Conservation (phyloP, 1,140 invertebrate species). For the Epicauta chinensis region DNA sequence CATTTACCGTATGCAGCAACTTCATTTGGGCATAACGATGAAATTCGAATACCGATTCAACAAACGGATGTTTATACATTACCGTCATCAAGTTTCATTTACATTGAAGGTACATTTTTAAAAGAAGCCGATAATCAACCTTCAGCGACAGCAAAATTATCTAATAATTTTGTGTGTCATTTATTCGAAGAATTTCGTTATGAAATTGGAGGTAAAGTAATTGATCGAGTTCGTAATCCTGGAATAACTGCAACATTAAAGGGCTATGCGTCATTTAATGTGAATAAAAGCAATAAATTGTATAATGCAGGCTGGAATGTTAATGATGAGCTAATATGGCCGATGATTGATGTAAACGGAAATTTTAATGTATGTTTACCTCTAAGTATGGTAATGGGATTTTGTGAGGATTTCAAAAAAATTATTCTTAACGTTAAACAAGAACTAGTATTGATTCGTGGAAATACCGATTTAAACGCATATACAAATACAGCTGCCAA, state of each 20-base stretch:
- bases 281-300: background rate
- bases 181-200: conserved; percentile 16
- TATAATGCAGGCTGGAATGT: conserved; percentile 1
- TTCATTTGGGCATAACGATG: conserved; percentile 20
- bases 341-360: background rate
- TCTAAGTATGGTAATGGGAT: conserved; percentile 6
- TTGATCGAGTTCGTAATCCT: conserved; percentile 12
- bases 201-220: conserved; percentile 6
- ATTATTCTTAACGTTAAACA: conserved; percentile 8
- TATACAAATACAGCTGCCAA: background rate
- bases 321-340: background rate
- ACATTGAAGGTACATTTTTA: conserved; percentile 21
- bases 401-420: conserved; percentile 15
- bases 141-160: conserved; percentile 4
- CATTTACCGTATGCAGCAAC: conserved; percentile 16
- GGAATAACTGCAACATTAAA: conserved; percentile 17
- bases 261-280: conserved; percentile 7
- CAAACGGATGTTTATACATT: conserved; percentile 22
- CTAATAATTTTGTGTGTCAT: conserved; percentile 12
- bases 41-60: conserved; percentile 25
- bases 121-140: conserved; percentile 8
- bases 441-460: conserved; percentile 8
- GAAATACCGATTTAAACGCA: conserved; percentile 7
- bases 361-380: conserved; percentile 9
- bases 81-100: conserved; percentile 17